These are phyloP conservation scores for Ectropis crepuscularia DNA, from an alignment of 2,888 invertebrate species.

Conservation along the genomic window DNA sequence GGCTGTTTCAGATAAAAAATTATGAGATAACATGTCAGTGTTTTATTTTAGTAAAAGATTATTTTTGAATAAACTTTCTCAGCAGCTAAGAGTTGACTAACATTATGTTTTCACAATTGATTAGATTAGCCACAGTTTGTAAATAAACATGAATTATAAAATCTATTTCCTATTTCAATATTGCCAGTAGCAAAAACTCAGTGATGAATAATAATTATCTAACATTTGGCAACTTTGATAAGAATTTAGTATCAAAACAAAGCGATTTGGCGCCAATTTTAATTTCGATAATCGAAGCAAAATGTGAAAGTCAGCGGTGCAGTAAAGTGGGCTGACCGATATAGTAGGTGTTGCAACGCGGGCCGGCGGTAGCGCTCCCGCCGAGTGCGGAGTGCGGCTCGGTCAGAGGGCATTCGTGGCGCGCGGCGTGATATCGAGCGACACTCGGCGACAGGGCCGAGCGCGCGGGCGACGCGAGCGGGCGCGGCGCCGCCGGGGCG, in stretches of 20 bases:
- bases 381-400: conserved; percentile 39
- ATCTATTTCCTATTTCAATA: conserved; percentile 37
- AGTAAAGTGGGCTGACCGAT: conserved; percentile 57
- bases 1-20: too few relatives aligned
- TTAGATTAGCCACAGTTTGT: not conserved
- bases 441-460: conserved; percentile 52
- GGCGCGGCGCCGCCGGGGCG: conserved; percentile 56
- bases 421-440: conserved; percentile 55
- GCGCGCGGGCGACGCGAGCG: conserved; percentile 54
- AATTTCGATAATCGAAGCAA: conserved; percentile 32
- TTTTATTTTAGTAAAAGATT: too few relatives aligned
- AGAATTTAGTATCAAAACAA: conserved; percentile 44
- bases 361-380: conserved; percentile 40
- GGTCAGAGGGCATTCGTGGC: conserved; percentile 57
- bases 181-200: conserved; percentile 53
- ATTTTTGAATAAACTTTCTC: too few relatives aligned
- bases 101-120: not conserved
- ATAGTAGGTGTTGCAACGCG: conserved; percentile 57
- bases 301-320: conserved; percentile 69
- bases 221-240: conserved; percentile 58
- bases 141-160: not conserved
- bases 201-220: conserved; percentile 28
- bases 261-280: conserved; percentile 47
- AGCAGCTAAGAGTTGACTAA: too few relatives aligned
- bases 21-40: too few relatives aligned